Evolutionary conservation across 1,140 invertebrate genomes (phyloP), one percentile per base, ranked within the genome.

Genomic region (Eumaeus atala): DNA sequence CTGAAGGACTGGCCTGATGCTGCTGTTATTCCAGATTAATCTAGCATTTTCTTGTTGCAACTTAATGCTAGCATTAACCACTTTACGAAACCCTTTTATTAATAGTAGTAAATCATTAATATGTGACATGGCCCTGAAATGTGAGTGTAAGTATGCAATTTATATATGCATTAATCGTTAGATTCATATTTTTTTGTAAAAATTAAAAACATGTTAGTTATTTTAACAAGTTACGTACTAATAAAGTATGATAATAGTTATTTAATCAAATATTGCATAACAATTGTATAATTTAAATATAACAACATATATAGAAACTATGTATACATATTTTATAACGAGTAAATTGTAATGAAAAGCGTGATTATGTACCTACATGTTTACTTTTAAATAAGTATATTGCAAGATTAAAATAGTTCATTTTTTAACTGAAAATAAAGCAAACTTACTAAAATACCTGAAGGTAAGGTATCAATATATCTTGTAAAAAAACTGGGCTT

Each of bases 11-110:
- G 87, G 84, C 55, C 81, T 89, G 16, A 92, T 59, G 71, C 89
- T 92, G 28, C 92, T 93, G 65, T 92, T 92, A 74, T 85, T 82
- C 90, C 91, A 91, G 59, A 91, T 76, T 64, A 89, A 70, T 73
- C 84, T 88, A 69, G 88, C 74, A 66, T 84, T 77, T 54, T 87
- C 75, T 64, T 90, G 81, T 66, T 92, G 91, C 48, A 91, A 70
- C 72, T 90, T 90, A 35, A 87, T 66, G 40, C 88, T 87, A 47
- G 91, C 90, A 64, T 91, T 88, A 48, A 88, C 71, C 54, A 94
- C 90, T 40, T 89, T 79, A 66, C 90, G 88, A 54, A 92, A 63
- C 17, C 92, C 92, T 64, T 89, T 88, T 59, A 93, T 71, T 58
- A 93, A 74, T 36, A 89, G 89, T 54, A 90, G 71, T 37, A 91